Evolutionary conservation across 2,888 invertebrate genomes (phyloP).

Genomic region (Caenorhabditis plicata): DNA sequence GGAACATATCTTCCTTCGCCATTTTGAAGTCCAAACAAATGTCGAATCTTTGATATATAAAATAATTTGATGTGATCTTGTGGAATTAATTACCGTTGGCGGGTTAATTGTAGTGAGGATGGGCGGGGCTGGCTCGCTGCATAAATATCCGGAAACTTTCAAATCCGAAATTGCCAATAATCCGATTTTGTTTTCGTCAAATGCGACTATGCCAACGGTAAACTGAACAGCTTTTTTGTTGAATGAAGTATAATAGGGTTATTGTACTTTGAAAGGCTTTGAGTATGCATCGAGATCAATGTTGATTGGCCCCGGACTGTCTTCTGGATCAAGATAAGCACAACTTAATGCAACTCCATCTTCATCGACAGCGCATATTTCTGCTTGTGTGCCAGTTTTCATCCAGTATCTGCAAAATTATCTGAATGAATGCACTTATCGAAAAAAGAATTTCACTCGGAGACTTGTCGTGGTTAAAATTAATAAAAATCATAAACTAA

Average conservation of each 20-base stretch:
- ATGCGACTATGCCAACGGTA: conserved; percentile 58
- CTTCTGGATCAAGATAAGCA: conserved; percentile 59
- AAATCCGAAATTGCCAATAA: conserved; percentile 50
- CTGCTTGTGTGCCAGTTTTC: conserved; percentile 61
- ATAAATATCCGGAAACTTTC: conserved; percentile 38
- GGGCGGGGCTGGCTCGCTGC: conserved; percentile 48
- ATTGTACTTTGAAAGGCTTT: conserved; percentile 61
- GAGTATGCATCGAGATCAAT: conserved; percentile 59
- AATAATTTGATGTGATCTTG: neutral
- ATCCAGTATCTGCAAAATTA: conserved; percentile 55
- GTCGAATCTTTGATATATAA: conserved; percentile 30
- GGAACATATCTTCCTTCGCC: conserved; percentile 39
- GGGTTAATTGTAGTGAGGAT: conserved; percentile 47
- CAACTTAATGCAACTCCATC: conserved; percentile 57
- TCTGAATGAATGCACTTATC: neutral
- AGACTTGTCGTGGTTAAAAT: too few relatives aligned
- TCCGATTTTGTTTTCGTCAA: conserved; percentile 52
- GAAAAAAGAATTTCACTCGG: neutral
- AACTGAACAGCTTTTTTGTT: too few relatives aligned
- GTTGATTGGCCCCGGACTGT: conserved; percentile 54
- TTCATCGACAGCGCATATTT: conserved; percentile 59
- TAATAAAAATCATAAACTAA: conserved; percentile 5
- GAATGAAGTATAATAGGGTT: too few relatives aligned
- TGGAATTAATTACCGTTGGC: conserved; percentile 22
- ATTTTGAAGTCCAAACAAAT: conserved; percentile 44